A percentile compares a stretch with the other conserved stretches of the same genome.
Evolutionary conservation across 2,113 vertebrate genomes (phyloP).

Genomic region (Promerops cafer): DNA sequence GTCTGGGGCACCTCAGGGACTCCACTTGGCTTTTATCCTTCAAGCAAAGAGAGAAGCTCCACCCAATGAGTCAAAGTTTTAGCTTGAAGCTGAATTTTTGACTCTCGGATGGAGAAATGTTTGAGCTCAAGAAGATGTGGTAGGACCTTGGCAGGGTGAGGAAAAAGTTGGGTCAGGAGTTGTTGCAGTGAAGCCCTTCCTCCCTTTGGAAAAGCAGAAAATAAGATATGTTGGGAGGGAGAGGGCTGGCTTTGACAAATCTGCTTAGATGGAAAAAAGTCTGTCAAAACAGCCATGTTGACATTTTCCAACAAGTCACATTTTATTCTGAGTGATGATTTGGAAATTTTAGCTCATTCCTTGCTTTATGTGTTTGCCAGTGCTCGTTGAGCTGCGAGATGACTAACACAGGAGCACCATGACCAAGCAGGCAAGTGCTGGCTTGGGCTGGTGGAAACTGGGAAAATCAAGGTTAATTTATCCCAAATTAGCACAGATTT

Average conservation of each 20-base stretch:
- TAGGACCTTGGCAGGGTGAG: neutral
- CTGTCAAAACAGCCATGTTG: conserved; percentile 50
- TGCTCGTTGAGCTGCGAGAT: neutral
- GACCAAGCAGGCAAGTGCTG: neutral
- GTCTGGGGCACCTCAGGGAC: neutral
- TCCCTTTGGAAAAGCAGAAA: neutral
- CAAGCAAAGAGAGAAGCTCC: neutral
- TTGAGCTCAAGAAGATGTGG: neutral
- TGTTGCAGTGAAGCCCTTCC: neutral
- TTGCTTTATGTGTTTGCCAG: neutral
- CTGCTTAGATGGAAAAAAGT: neutral
- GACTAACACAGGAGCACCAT: neutral
- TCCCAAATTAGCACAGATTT: neutral
- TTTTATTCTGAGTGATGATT: neutral
- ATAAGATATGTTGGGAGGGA: neutral
- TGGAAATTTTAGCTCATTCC: conserved; percentile 21
- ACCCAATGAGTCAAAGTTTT: neutral
- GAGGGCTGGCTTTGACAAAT: conserved; percentile 9
- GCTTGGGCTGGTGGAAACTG: neutral
- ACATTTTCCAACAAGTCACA: conserved; percentile 37
- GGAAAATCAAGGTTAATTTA: neutral
- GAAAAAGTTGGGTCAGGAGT: neutral
- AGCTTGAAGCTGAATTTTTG: neutral
- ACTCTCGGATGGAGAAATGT: neutral
- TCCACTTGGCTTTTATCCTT: neutral